These are phyloP conservation scores for Vidua chalybeata DNA, from an alignment of 2,113 vertebrate species.

Conservation along the genomic window DNA sequence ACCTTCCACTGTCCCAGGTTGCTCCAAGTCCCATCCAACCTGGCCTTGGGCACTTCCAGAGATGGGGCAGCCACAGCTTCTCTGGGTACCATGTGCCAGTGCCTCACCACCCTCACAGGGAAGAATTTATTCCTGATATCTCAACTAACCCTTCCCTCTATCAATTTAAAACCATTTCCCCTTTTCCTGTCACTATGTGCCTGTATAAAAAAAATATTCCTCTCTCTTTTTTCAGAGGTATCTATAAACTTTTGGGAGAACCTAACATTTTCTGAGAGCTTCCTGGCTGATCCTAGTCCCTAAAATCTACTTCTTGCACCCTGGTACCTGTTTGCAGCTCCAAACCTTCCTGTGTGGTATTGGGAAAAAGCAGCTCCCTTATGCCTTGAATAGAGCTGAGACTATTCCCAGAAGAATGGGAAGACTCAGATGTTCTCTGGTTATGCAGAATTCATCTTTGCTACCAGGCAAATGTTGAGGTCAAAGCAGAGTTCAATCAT, in stretches of 20 bases:
- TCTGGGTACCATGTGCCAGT: neutral
- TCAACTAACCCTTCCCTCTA: neutral
- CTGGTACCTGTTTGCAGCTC: neutral
- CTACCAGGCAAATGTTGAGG: neutral
- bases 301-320: neutral
- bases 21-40: fast-evolving
- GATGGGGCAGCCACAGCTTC: neutral
- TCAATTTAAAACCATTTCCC: neutral
- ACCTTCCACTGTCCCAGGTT: neutral
- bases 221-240: neutral
- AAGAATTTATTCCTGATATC: neutral
- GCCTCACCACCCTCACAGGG: neutral
- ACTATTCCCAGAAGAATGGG: neutral
- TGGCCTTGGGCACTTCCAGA: neutral
- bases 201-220: neutral
- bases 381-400: neutral
- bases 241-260: neutral
- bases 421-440: neutral
- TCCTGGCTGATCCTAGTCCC: neutral
- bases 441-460: neutral
- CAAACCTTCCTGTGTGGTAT: neutral
- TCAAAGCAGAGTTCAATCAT: neutral
- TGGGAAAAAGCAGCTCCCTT: neutral
- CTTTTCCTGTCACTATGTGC: neutral
- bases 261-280: neutral